Base-by-base conservation (phyloP, 2,888 invertebrate species). In the Idaea straminata region DNA sequence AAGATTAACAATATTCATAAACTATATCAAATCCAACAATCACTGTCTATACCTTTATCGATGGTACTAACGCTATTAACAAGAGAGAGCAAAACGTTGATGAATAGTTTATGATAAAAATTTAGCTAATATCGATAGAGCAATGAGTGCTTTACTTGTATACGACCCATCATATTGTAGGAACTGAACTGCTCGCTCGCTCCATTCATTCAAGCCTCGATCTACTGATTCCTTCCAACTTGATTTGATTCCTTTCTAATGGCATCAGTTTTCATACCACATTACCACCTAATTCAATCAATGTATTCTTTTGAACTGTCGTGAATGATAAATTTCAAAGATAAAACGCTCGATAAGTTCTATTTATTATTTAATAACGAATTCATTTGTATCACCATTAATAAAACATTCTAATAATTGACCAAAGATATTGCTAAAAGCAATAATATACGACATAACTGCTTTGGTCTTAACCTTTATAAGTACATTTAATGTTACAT, bases 21-120 rank as follows among this genome's bases (percentile, higher is more conserved):
- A 92, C 92, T 92, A 92, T 92, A 90, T 92, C 92, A 92, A 92
- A 92, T 92, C 92, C 92, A 92, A 92, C 92, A 92, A 92, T 91
- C 88, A 91, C 89, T 88, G 89, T 81, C 90, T 91, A 91, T 86
- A 89, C 85, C 86, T 87, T 87, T 86, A 86, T 86, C 85, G 88
- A 88, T 89, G 88, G 87, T 88, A 86, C 90, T 91, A 92, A 89
- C 84, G 83, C 89, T 89, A 91, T 86, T 88, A 92, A 91, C 90
- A 89, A 91, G 88, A 89, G 81, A 59, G 15, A 87, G 15, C 85
- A 89, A 91, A 92, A 89, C 81, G 81, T 87, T 87, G 81, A 85
- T 83, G 83, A 85, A 82, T 81, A 81, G 74, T 82, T 77, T 82
- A 76, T 76, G 81, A 78, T 80, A 77, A 72, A 77, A 79, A 72